Percentiles rank a stretch among this genome's conserved stretches.
These are phyloP conservation scores for Rhorus exstirpatorius DNA, from an alignment of 2,888 invertebrate species.

Conservation along the genomic window DNA sequence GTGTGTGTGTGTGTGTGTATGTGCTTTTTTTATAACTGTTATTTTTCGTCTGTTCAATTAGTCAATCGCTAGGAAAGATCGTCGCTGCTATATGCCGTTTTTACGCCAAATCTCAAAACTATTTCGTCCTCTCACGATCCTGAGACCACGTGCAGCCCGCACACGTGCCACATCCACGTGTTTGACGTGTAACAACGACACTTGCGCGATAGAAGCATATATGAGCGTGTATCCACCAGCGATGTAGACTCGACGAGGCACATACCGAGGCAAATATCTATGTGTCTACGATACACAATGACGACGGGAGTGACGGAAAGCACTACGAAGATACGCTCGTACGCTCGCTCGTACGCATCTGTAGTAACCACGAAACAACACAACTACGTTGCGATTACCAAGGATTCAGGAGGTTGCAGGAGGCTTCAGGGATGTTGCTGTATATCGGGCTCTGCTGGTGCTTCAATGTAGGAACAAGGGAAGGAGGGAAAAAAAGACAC, in stretches of 20 bases:
- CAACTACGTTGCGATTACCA: conserved; percentile 79
- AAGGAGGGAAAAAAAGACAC: not conserved
- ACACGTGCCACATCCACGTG: not conserved
- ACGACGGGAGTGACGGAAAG: conserved; percentile 6
- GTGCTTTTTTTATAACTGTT: no score
- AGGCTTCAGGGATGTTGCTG: conserved; percentile 62
- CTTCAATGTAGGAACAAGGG: conserved; percentile 20
- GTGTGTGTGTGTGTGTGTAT: no score
- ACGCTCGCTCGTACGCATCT: conserved; percentile 52
- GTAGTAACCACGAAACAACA: conserved; percentile 81
- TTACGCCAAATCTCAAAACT: no score
- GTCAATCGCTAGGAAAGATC: no score
- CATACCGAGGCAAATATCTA: not conserved
- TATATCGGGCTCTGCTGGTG: conserved; percentile 23
- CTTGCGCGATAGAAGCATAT: not conserved
- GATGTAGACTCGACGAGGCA: not conserved
- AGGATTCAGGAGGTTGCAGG: conserved; percentile 78
- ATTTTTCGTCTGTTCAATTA: no score
- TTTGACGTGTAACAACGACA: not conserved
- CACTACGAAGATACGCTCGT: conserved; percentile 33
- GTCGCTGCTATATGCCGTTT: no score
- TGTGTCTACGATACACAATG: conserved; percentile 5
- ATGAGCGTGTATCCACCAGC: no score
- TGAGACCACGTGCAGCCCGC: no score
- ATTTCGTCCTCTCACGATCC: no score